Percentiles rank a stretch among this genome's conserved stretches.
Conservation (phyloP, 2,888 invertebrate genomes). For the Bembecia ichneumoniformis region DNA sequence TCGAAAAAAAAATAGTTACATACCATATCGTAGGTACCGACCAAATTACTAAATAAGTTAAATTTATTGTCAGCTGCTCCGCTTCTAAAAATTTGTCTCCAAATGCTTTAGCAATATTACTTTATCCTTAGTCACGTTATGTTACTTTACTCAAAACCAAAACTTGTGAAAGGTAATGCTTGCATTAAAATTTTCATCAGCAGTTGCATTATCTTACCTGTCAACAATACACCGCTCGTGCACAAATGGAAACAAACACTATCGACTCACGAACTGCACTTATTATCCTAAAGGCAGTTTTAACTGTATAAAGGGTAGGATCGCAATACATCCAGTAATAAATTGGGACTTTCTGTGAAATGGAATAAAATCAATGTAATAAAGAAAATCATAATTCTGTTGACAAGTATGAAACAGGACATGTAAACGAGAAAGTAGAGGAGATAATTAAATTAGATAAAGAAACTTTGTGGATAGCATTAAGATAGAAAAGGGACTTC, state of each 20-base stretch:
- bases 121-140: too few relatives aligned
- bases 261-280: constrained; percentile 33
- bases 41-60: too few relatives aligned
- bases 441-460: not conserved
- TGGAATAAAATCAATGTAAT: not conserved
- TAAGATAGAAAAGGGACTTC: not conserved
- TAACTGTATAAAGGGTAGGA: constrained; percentile 26
- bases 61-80: too few relatives aligned
- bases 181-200: constrained; percentile 10
- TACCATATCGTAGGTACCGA: too few relatives aligned
- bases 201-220: constrained; percentile 10
- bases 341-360: not conserved
- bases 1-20: too few relatives aligned
- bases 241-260: constrained; percentile 33
- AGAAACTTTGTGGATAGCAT: not conserved
- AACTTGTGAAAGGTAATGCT: not conserved
- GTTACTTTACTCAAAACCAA: not conserved
- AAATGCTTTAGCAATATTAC: too few relatives aligned
- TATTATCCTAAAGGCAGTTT: constrained; percentile 28
- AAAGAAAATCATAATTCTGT: not conserved
- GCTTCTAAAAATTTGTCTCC: too few relatives aligned
- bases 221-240: constrained; percentile 17
- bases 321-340: constrained; percentile 4
- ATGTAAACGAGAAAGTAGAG: not conserved
- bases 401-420: not conserved